These are phyloP conservation scores for Piprites chloris DNA, from an alignment of 2,113 vertebrate species.

Conservation along the genomic window DNA sequence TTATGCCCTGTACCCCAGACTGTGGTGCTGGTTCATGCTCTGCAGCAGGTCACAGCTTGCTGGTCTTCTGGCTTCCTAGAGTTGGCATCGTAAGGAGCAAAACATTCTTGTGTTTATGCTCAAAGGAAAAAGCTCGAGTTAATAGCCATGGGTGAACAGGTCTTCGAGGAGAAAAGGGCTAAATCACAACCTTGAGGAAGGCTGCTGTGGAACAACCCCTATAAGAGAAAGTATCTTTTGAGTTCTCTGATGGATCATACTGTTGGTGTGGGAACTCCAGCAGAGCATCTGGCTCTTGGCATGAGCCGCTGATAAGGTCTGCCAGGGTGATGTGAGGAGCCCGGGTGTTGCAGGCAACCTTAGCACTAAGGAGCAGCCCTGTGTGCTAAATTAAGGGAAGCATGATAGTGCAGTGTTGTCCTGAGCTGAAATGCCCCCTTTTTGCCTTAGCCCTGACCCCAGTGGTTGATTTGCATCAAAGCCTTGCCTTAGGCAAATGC, in stretches of 20 bases:
- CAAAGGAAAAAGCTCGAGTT: background rate
- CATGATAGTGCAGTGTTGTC: background rate
- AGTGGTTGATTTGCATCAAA: background rate
- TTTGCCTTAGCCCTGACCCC: background rate
- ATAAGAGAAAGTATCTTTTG: background rate
- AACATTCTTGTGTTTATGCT: background rate
- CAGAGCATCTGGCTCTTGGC: background rate
- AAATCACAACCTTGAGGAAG: background rate
- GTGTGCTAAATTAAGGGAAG: background rate
- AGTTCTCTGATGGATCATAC: background rate
- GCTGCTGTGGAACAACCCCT: background rate
- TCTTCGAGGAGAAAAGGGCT: background rate
- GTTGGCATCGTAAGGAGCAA: background rate
- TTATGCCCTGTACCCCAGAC: background rate
- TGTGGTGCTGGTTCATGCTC: background rate
- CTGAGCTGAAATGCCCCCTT: background rate
- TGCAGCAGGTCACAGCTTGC: background rate
- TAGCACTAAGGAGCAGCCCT: background rate
- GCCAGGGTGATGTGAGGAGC: background rate
- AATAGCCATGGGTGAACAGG: accelerated
- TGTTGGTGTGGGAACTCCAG: background rate
- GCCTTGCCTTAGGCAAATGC: background rate
- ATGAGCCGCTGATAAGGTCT: background rate
- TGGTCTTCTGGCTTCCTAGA: background rate
- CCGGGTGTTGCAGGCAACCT: background rate